Evolutionary conservation across 92 coral and sea anemone species (phyloP).

Genomic region (Pocillopora meandrina): DNA sequence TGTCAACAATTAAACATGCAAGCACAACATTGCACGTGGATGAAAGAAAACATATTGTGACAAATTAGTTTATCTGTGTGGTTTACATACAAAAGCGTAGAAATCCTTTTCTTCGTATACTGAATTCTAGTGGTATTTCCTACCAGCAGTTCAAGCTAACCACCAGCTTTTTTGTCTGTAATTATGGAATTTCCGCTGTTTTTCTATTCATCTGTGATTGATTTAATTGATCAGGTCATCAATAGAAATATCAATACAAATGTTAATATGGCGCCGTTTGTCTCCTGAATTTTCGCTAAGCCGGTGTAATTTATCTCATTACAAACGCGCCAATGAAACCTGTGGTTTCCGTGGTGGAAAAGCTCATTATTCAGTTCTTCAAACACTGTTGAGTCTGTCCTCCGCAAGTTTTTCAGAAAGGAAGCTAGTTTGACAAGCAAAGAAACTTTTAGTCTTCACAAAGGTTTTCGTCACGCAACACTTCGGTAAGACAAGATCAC

Average conservation of each 20-base stretch:
- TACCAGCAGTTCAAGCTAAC: background rate
- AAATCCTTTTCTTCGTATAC: background rate
- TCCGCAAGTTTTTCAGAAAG: too few relatives aligned
- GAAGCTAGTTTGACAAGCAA: too few relatives aligned
- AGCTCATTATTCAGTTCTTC: too few relatives aligned
- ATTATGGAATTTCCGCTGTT: conserved; percentile 34
- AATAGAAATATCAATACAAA: conserved; percentile 31
- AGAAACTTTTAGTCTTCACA: too few relatives aligned
- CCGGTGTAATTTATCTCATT: conserved; percentile 10
- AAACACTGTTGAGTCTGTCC: too few relatives aligned
- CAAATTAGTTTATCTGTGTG: background rate
- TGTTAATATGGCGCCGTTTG: conserved; percentile 40
- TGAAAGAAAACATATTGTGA: background rate
- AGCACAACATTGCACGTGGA: background rate
- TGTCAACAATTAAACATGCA: conserved; percentile 14
- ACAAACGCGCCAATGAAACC: background rate
- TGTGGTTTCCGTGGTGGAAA: too few relatives aligned
- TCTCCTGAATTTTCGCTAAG: conserved; percentile 17
- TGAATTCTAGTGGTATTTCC: background rate
- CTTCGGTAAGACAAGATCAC: too few relatives aligned
- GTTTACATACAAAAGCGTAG: background rate
- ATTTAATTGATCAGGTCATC: conserved; percentile 34
- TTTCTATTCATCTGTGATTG: conserved; percentile 26
- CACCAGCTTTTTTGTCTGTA: conserved; percentile 10
- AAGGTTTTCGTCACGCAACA: too few relatives aligned